Evolutionary conservation across 2,888 invertebrate genomes (phyloP), one percentile per base, ranked within the genome.

Genomic region (Liopterus haemorrhoidalis): DNA sequence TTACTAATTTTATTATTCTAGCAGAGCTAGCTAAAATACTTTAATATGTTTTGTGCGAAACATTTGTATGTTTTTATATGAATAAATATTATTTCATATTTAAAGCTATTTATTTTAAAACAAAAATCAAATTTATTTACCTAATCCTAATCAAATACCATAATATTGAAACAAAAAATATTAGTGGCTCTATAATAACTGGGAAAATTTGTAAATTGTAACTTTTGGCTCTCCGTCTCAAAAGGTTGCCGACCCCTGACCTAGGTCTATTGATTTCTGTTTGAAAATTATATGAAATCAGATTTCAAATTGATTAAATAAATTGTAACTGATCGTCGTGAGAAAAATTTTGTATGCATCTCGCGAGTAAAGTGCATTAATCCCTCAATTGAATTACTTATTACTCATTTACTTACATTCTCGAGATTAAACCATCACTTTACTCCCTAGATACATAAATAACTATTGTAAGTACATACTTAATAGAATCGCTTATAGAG

Each of bases 151-250:
- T n/a, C n/a, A n/a, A n/a, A 30, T 30, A 2, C 22, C 5, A 22
- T 22, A 22, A 22, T 22, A 22, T 22, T 22, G 22, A 22, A 22
- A 22, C 22, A 22, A 22, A 22, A n/a, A 22, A 22, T 22, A 8
- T 22, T 22, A 22, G 22, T 22, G 22, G 22, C 6, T 22, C 22
- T 22, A 6, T 22, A 22, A 22, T 6, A 22, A 22, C 22, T 22
- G 22, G 35, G 9, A n/a, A 18, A 20, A n/a, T 36, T 36, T 21
- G 5, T 9, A 18, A 36, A 19, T 36, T 36, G 36, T 36, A 36
- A 36, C 18, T 36, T 36, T 36, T 36, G 36, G 18, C 36, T 36
- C 36, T 36, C 36, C 36, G 36, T 15, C 36, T 16, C 36, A 30
- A 30, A 22, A 22, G 22, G 22, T 22, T 22, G 8, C n/a, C n/a